phyloP scores from a whole-genome alignment of 2,113 vertebrate genomes.

The Recurvirostra avosetta region DNA sequence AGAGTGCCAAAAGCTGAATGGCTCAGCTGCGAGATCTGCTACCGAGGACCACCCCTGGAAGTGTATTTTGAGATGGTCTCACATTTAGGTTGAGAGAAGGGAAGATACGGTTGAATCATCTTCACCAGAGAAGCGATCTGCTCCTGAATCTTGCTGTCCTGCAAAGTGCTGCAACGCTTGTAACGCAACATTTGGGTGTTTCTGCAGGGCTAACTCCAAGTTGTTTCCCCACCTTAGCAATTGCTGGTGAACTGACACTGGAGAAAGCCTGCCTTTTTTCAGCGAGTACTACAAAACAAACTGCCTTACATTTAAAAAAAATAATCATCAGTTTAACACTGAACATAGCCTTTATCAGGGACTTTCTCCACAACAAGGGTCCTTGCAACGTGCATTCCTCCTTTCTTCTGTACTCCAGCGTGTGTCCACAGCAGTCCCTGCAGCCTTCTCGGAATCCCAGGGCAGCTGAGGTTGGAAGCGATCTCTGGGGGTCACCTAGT shows the following conservation, averaged over 20 bases:
- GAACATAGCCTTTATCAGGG: background rate
- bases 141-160: background rate
- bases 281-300: background rate
- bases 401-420: background rate
- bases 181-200: background rate
- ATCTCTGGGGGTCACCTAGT: background rate
- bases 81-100: background rate
- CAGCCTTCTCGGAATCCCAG: background rate
- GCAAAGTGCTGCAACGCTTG: background rate
- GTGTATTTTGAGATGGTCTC: background rate
- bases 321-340: background rate
- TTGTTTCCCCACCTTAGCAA: background rate
- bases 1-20: background rate
- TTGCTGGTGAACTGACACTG: background rate
- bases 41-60: background rate
- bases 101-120: background rate
- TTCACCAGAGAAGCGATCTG: background rate
- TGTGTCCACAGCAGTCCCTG: background rate
- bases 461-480: background rate
- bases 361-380: background rate
- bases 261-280: background rate
- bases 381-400: background rate
- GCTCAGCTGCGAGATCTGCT: background rate
- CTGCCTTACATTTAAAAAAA: background rate
- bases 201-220: background rate